These are phyloP conservation scores for Intellagama lesueurii DNA, from an alignment of 2,797 vertebrate species.

Conservation along the genomic window DNA sequence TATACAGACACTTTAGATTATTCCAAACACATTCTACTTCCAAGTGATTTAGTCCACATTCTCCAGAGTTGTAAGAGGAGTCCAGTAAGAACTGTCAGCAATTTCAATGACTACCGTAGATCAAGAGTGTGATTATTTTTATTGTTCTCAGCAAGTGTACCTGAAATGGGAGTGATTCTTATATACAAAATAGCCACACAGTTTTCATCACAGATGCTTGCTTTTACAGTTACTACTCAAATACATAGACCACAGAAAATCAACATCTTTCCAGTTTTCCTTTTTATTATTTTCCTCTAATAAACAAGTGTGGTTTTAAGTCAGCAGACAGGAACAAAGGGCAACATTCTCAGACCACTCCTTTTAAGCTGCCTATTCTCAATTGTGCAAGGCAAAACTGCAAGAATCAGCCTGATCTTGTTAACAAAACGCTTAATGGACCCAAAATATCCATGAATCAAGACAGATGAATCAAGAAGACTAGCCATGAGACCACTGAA, in stretches of 20 bases:
- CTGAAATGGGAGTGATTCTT: not conserved
- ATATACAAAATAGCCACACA: conserved; percentile 3
- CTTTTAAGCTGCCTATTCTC: not conserved
- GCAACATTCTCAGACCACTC: not conserved
- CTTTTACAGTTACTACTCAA: not conserved
- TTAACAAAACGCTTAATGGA: not conserved
- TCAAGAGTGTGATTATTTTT: not conserved
- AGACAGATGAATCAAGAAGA: not conserved
- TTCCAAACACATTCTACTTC: not conserved
- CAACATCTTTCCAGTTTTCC: not conserved
- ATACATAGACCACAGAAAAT: not conserved
- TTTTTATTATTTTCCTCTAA: conserved; percentile 22
- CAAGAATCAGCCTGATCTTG: not conserved
- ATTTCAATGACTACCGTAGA: not conserved
- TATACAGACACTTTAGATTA: not conserved
- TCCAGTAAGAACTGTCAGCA: not conserved
- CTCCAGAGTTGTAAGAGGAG: not conserved
- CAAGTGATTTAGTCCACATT: not conserved
- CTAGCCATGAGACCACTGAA: not conserved
- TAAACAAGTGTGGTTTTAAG: not conserved
- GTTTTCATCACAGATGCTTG: conserved; percentile 16
- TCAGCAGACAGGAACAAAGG: not conserved
- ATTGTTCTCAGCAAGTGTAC: conserved; percentile 16
- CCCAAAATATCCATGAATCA: not conserved
- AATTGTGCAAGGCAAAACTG: not conserved